These are phyloP conservation scores for Seira musarum DNA, from an alignment of 2,888 invertebrate genomes.

Conservation along the genomic window DNA sequence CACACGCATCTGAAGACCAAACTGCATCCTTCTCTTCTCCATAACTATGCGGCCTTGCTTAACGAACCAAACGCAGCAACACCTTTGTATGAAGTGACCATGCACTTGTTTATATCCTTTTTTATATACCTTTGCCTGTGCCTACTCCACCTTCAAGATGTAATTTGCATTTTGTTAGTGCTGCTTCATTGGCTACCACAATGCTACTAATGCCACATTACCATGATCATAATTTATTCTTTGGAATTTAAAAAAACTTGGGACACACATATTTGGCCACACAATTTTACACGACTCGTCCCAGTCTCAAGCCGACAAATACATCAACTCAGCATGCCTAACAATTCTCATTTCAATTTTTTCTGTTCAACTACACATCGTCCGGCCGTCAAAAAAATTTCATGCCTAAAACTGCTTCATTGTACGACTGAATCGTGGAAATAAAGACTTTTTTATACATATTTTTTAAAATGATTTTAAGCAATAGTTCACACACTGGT, in stretches of 20 bases:
- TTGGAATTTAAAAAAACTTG: neutral
- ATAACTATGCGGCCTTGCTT: neutral
- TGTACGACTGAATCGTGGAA: neutral
- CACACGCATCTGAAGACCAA: too few species aligned
- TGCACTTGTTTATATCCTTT: constrained; percentile 15
- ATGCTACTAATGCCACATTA: neutral
- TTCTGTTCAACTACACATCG: too few species aligned
- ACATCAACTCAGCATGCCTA: too few species aligned
- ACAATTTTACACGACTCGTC: neutral
- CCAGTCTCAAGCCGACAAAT: neutral
- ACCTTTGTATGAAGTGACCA: constrained; percentile 7
- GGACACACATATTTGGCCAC: neutral
- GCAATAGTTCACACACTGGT: constrained; percentile 22
- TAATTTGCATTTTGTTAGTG: neutral
- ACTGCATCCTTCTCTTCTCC: constrained; percentile 19
- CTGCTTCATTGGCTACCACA: neutral
- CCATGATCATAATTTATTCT: neutral
- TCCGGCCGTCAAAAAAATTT: neutral
- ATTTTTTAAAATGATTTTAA: neutral
- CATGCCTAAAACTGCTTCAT: too few species aligned
- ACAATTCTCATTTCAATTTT: too few species aligned
- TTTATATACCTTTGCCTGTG: neutral
- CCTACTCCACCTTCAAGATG: neutral
- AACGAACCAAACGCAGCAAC: neutral
- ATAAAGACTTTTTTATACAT: neutral